Conservation (phyloP, 2,113 vertebrate species). For the Bos javanicus region DNA sequence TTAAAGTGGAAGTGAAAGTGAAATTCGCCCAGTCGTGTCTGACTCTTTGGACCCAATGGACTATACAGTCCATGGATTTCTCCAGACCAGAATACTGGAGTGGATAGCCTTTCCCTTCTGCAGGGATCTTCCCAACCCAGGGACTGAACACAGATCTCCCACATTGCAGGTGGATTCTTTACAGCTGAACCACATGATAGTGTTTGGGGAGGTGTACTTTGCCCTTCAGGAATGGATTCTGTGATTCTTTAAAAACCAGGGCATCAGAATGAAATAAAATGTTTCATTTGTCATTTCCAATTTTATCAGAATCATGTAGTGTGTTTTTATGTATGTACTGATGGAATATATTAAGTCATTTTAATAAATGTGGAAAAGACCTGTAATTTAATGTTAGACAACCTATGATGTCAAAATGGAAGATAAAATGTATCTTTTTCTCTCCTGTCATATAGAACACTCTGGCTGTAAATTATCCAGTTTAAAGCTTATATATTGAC, state of each 20-base stretch:
- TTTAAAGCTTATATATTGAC: background rate
- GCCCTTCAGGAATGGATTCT: background rate
- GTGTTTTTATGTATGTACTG: background rate
- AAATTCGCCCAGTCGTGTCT: rapidly evolving
- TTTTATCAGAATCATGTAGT: background rate
- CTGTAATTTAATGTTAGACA: background rate
- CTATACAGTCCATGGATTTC: background rate
- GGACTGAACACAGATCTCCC: background rate
- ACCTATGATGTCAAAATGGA: background rate
- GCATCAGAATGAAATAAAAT: background rate
- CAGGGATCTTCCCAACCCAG: background rate
- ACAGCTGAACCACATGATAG: background rate
- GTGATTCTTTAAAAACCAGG: background rate
- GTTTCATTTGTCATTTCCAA: background rate
- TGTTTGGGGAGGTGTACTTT: background rate
- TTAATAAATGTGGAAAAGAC: background rate
- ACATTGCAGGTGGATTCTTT: background rate
- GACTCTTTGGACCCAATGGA: background rate
- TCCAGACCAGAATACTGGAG: background rate
- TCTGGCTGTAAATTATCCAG: background rate
- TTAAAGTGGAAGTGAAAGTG: background rate
- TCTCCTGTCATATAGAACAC: background rate
- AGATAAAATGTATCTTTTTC: background rate
- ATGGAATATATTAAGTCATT: background rate
- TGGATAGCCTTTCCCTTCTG: background rate